Percentiles rank a stretch among this genome's conserved stretches.
Evolutionary conservation across 2,113 vertebrate genomes (phyloP).

Genomic region (Anseranas semipalmata): DNA sequence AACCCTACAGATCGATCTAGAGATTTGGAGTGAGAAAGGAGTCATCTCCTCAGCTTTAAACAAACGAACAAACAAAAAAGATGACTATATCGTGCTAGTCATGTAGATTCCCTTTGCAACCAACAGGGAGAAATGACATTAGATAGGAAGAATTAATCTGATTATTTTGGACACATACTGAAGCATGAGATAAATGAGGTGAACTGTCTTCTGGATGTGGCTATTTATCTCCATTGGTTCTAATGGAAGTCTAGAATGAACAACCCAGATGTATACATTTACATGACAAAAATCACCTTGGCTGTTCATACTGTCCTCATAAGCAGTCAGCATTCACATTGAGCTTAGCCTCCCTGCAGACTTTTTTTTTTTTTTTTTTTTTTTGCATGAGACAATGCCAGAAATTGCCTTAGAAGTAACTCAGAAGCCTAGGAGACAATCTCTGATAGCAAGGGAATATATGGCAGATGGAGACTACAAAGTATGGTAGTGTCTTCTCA

Average conservation of each 20-base stretch:
- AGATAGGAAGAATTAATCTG: neutral
- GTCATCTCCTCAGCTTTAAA: neutral
- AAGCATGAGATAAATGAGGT: neutral
- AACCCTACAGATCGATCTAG: neutral
- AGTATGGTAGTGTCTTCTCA: neutral
- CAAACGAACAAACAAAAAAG: neutral
- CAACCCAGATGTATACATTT: neutral
- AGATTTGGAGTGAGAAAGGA: neutral
- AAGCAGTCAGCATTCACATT: neutral
- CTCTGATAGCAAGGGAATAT: neutral
- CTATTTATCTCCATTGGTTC: neutral
- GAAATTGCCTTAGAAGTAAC: neutral
- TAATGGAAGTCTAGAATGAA: neutral
- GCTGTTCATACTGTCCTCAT: neutral
- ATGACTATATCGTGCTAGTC: neutral
- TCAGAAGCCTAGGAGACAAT: neutral
- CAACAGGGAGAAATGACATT: neutral
- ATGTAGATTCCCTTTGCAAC: neutral
- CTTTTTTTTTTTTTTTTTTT: neutral
- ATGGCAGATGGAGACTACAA: neutral
- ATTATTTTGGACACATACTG: neutral
- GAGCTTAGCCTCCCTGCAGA: neutral
- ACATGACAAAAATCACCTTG: neutral
- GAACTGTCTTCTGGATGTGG: neutral
- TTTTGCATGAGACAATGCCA: neutral